A percentile compares a stretch with the other conserved stretches of the same genome.
Evolutionary conservation across 2,797 vertebrate genomes (phyloP).

Genomic region (Cryptoblepharus egeriae): DNA sequence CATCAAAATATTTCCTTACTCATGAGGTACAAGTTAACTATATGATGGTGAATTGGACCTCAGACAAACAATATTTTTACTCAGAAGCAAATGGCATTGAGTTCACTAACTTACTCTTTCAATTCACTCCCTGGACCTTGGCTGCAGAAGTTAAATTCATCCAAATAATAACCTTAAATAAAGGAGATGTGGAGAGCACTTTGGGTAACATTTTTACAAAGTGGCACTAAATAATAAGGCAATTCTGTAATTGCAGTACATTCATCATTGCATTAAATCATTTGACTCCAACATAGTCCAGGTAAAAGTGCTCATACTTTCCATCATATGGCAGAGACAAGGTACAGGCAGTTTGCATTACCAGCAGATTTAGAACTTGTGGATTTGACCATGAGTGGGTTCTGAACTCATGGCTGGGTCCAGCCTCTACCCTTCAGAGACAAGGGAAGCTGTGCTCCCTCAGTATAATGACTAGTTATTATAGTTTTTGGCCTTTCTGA

Average conservation of each 20-base stretch:
- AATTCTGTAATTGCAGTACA: slow-evolving; percentile 33
- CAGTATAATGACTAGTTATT: too few species aligned
- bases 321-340: neutral
- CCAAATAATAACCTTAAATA: slow-evolving; percentile 28
- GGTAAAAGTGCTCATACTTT: slow-evolving; percentile 38
- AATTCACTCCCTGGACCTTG: neutral
- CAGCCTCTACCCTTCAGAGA: too few species aligned
- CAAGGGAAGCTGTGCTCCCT: too few species aligned
- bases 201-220: slow-evolving; percentile 32
- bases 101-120: neutral
- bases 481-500: too few species aligned
- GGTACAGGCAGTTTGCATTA: too few species aligned
- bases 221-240: neutral
- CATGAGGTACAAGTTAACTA: neutral
- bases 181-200: slow-evolving; percentile 28
- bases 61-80: neutral
- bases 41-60: neutral
- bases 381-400: too few species aligned
- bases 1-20: neutral
- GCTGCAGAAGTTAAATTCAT: slow-evolving; percentile 4
- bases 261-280: slow-evolving; percentile 40
- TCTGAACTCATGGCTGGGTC: too few species aligned
- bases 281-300: slow-evolving; percentile 19
- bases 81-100: neutral
- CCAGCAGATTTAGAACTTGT: too few species aligned